These are phyloP conservation scores for Oncorhynchus mykiss DNA, from an alignment of 2,113 vertebrate species.

Conservation along the genomic window DNA sequence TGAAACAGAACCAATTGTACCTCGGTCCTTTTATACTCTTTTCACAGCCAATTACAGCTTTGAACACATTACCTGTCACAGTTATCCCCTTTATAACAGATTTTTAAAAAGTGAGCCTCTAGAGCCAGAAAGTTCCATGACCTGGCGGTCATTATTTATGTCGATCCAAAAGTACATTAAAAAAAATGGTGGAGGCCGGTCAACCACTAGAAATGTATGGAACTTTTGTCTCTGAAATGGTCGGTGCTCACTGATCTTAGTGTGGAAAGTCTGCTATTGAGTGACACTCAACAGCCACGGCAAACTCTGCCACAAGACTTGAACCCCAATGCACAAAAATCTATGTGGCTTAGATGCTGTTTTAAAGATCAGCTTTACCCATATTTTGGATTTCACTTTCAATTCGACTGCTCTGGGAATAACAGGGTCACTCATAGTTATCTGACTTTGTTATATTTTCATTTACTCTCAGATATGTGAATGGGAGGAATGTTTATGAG, in stretches of 20 bases:
- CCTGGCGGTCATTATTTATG: neutral
- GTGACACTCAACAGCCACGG: too few species aligned
- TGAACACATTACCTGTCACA: neutral
- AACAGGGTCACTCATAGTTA: neutral
- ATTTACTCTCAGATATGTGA: neutral
- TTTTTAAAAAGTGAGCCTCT: neutral
- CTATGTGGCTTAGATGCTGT: too few species aligned
- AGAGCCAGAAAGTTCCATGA: neutral
- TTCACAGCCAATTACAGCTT: neutral
- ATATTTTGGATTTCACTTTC: too few species aligned
- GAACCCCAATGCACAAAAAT: too few species aligned
- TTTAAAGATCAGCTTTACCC: too few species aligned
- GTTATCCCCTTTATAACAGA: neutral
- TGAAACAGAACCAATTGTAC: neutral
- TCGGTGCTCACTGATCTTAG: neutral
- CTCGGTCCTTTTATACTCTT: neutral
- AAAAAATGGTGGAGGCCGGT: too few species aligned
- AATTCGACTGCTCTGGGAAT: neutral
- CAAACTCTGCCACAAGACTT: too few species aligned
- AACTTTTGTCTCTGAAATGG: neutral
- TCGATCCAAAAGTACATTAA: neutral
- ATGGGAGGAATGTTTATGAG: slow-evolving; percentile 1
- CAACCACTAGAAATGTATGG: neutral
- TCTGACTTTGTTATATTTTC: neutral
- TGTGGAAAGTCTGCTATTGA: neutral